These are phyloP conservation scores for Onychomys torridus DNA, from an alignment of 2,797 vertebrate species.

Conservation along the genomic window DNA sequence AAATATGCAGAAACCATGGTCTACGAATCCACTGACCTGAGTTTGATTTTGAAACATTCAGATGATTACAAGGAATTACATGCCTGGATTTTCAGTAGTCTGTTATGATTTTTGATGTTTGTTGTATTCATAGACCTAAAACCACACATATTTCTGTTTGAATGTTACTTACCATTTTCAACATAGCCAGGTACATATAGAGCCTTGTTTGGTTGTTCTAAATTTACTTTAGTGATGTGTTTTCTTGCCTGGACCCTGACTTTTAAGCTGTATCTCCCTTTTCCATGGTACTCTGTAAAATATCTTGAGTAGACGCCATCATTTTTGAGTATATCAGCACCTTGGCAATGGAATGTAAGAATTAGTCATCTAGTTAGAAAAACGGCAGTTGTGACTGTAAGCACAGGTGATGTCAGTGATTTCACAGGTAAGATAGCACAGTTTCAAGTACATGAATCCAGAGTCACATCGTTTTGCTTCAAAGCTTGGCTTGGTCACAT, in stretches of 20 bases:
- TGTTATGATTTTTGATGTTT: neutral
- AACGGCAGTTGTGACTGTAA: neutral
- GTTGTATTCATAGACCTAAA: slow-evolving; percentile 23
- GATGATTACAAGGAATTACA: slow-evolving; percentile 34
- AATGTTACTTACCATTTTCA: slow-evolving; percentile 83
- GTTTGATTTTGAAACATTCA: slow-evolving; percentile 20
- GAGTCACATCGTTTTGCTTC: neutral
- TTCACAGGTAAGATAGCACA: neutral
- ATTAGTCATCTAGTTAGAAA: slow-evolving; percentile 41
- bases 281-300: slow-evolving; percentile 79
- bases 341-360: slow-evolving; percentile 78
- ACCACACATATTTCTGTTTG: slow-evolving; percentile 47
- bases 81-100: neutral
- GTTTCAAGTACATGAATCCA: neutral
- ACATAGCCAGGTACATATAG: slow-evolving; percentile 84
- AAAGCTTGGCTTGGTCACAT: neutral
- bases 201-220: slow-evolving; percentile 69
- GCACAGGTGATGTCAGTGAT: neutral
- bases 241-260: slow-evolving; percentile 79
- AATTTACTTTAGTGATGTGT: slow-evolving; percentile 38
- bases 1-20: neutral
- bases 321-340: slow-evolving; percentile 84
- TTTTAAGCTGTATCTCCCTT: slow-evolving; percentile 87
- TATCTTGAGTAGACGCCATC: slow-evolving; percentile 89
- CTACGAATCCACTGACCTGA: neutral